Evolutionary conservation across 2,888 invertebrate species (phyloP), one percentile per base, ranked within the genome.

Genomic region (Hydropsyche betteni): DNA sequence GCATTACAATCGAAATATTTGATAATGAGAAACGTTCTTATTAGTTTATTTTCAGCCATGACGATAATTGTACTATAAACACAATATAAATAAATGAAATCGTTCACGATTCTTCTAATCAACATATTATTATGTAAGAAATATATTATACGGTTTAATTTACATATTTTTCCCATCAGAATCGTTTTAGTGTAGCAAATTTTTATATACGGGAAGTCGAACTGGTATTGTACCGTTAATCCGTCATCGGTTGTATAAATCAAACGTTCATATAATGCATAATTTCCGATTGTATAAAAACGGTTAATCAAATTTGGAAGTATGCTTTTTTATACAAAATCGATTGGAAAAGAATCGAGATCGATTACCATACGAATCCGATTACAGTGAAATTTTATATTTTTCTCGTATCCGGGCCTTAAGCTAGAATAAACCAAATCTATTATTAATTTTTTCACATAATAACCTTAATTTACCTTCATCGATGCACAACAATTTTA

Each of bases 281-380:
- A 55, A 14, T 55, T 44, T 44, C 44, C 44, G 44, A 55, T 55
- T 55, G 16, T 55, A 55, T n/a, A n/a, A 55, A 24, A 55, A 55
- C 55, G 55, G 55, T 55, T 16, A 55, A 55, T 14, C 16, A 55
- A 14, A 55, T 14, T 3, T n/a, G n/a, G 12, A 55, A 55, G 16
- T 55, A n/a, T 55, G 12, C 16, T 5, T 55, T 14, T 55, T 14
- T 24, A 55, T 55, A 55, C 5, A 55, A n/a, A 12, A 51, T 51
- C 51, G 24, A 53, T 44, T 44, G 0, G 44, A 10, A 44, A 8
- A 44, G 16, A 58, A 58, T 8, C 4, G 36, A 64, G 64, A 64
- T 64, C 12, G 64, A 64, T 64, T 64, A 64, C 36, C 64, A 64
- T 64, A 36, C 36, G 34, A 64, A 64, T 58, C 24, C 53, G 58